Conservation (phyloP, 1,140 invertebrate genomes). For the Leucophenga varia region DNA sequence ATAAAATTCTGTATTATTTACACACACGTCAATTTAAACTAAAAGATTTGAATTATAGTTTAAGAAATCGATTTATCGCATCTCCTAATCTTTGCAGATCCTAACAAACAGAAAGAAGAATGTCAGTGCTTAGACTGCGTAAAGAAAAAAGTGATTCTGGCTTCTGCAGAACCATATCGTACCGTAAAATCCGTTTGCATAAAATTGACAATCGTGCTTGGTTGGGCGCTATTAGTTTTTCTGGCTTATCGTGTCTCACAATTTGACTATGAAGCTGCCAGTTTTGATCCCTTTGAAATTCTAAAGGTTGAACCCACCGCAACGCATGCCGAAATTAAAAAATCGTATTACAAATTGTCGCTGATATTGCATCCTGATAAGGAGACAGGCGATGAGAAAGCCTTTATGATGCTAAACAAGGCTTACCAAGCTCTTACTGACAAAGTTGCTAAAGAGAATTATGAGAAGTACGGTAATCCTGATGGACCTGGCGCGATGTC, state of each 20-base stretch:
- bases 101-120: conserved; percentile 69
- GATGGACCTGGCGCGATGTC: conserved; percentile 98
- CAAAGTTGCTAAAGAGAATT: conserved; percentile 95
- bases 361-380: conserved; percentile 97
- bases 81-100: conserved; percentile 64
- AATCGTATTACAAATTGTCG: conserved; percentile 91
- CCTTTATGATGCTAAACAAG: conserved; percentile 97
- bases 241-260: conserved; percentile 95
- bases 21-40: no score
- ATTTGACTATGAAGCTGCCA: conserved; percentile 96
- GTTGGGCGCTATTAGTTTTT: conserved; percentile 85
- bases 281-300: conserved; percentile 99
- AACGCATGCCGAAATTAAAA: conserved; percentile 87
- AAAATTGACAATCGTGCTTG: conserved; percentile 71
- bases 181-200: conserved; percentile 71
- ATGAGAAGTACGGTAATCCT: conserved; percentile 99
- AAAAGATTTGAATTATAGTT: no score
- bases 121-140: conserved; percentile 87
- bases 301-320: conserved; percentile 83
- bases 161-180: conserved; percentile 83
- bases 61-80: no score
- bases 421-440: conserved; percentile 92
- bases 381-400: conserved; percentile 94
- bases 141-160: conserved; percentile 79
- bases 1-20: no score